Conservation (phyloP, 37 sponge, comb jelly and placozoan genomes). For the Eunapius fragilis region DNA sequence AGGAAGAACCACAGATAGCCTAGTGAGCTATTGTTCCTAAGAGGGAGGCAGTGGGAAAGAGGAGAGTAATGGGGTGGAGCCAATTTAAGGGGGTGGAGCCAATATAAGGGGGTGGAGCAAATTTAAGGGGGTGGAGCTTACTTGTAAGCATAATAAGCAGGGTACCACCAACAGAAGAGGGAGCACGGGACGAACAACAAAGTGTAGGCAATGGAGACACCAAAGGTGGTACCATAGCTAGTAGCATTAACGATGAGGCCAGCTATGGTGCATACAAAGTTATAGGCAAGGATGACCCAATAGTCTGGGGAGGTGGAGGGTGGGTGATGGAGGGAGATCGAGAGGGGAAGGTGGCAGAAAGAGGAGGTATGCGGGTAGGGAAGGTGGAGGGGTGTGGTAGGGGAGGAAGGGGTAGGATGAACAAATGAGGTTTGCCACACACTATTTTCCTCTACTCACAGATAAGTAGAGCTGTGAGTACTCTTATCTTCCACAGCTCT, state of each 20-base stretch:
- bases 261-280: slow-evolving; percentile 42
- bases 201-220: slow-evolving; percentile 50
- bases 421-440: too few species aligned
- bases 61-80: too few species aligned
- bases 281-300: slow-evolving; percentile 40
- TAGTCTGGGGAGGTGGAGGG: slow-evolving; percentile 17
- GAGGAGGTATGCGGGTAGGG: background rate
- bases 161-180: slow-evolving; percentile 89
- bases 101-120: background rate
- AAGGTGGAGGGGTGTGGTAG: background rate
- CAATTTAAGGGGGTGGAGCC: background rate
- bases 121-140: background rate
- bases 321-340: background rate
- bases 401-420: background rate
- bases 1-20: slow-evolving; percentile 92
- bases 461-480: slow-evolving; percentile 43
- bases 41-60: background rate
- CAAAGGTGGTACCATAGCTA: slow-evolving; percentile 53
- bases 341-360: background rate
- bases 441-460: slow-evolving; percentile 37
- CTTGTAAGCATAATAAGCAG: slow-evolving; percentile 88
- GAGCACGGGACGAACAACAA: slow-evolving; percentile 68
- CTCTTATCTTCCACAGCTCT: slow-evolving; percentile 72
- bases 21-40: slow-evolving; percentile 85
- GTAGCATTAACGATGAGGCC: slow-evolving; percentile 1